phyloP scores from a whole-genome alignment of 2,888 invertebrate species.

The Phania funesta region DNA sequence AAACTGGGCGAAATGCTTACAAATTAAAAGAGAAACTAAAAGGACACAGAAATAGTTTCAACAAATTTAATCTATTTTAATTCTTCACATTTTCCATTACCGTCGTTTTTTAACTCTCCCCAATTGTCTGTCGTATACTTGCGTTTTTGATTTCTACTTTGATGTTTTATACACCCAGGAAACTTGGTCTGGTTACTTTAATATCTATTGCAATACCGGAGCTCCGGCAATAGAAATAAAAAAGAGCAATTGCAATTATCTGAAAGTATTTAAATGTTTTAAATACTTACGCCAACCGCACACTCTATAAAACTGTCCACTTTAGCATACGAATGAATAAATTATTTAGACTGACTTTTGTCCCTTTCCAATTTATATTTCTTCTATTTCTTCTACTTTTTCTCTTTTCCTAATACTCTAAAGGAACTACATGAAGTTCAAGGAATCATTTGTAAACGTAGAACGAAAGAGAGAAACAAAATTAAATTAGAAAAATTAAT shows the following conservation, averaged over 20 bases:
- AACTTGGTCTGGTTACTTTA: background rate
- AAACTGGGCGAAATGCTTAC: background rate
- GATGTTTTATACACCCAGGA: background rate
- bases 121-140: background rate
- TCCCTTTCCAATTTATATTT: too few relatives aligned
- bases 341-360: too few relatives aligned
- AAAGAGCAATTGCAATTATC: background rate
- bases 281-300: background rate
- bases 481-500: too few relatives aligned
- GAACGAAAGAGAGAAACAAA: too few relatives aligned
- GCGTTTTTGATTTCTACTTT: background rate
- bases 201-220: background rate
- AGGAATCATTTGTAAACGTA: too few relatives aligned
- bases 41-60: background rate
- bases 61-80: constrained; percentile 30
- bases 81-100: constrained; percentile 48
- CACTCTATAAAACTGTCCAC: background rate
- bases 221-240: background rate
- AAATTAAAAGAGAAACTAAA: background rate
- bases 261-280: background rate
- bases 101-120: constrained; percentile 21
- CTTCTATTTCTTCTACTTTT: too few relatives aligned
- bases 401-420: too few relatives aligned
- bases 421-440: too few relatives aligned
- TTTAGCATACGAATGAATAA: background rate